Conservation (phyloP, 2,113 vertebrate genomes). For the Pterocles orientalis region DNA sequence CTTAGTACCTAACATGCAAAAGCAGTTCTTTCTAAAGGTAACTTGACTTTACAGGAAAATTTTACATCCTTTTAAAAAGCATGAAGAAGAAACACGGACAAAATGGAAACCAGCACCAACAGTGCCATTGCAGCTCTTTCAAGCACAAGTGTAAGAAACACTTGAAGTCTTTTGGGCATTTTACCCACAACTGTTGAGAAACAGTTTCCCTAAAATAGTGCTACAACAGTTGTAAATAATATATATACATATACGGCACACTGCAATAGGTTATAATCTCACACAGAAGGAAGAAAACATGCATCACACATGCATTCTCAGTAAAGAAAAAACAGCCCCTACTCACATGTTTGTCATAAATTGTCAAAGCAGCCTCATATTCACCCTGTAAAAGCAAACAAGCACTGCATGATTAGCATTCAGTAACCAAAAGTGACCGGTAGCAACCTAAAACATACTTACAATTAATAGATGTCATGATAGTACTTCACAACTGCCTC, state of each 20-base stretch:
- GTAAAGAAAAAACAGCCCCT: background rate
- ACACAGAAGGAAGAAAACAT: background rate
- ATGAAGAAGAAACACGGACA: background rate
- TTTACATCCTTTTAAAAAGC: background rate
- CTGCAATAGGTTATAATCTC: background rate
- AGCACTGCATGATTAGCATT: background rate
- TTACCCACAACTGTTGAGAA: background rate
- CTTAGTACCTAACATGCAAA: background rate
- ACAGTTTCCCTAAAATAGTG: background rate
- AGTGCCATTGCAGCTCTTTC: background rate
- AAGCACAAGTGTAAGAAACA: background rate
- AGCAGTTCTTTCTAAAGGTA: background rate
- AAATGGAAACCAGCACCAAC: background rate
- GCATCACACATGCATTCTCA: fast-evolving
- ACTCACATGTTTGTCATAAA: slow-evolving; percentile 90
- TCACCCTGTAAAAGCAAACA: slow-evolving; percentile 81
- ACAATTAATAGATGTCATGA: background rate
- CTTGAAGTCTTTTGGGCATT: background rate
- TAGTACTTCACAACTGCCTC: background rate
- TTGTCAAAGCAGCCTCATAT: slow-evolving; percentile 87
- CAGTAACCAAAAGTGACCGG: background rate
- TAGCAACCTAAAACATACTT: background rate
- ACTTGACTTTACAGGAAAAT: background rate
- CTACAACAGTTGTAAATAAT: background rate
- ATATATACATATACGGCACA: background rate